A percentile compares a stretch with the other conserved stretches of the same genome.
Evolutionary conservation across 2,797 vertebrate genomes (phyloP).

Genomic region (Scyliorhinus canicula): DNA sequence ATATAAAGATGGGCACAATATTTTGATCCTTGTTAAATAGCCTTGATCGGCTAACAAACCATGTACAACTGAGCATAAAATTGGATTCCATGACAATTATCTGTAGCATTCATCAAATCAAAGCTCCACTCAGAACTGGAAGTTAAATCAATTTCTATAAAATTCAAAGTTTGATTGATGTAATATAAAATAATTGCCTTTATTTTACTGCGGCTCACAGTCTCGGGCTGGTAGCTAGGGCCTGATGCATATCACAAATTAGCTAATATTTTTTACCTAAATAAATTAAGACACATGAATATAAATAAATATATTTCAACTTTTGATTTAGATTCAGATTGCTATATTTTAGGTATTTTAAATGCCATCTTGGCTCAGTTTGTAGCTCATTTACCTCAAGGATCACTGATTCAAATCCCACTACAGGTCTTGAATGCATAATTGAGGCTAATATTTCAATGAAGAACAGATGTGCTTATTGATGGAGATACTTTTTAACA

Average conservation of each 20-base stretch:
- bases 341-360: not conserved
- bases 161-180: not conserved
- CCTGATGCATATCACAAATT: not conserved
- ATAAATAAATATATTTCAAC: not conserved
- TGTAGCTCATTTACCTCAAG: not conserved
- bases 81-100: not conserved
- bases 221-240: not conserved
- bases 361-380: not conserved
- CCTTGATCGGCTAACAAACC: not conserved
- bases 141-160: conserved; percentile 19
- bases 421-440: not conserved
- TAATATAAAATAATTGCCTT: not conserved
- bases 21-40: not conserved
- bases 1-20: not conserved
- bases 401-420: not conserved
- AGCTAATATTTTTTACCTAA: not conserved
- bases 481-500: not conserved
- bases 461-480: not conserved
- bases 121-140: not conserved
- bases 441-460: not conserved
- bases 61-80: not conserved
- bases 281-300: not conserved
- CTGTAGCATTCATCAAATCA: not conserved
- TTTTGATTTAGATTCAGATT: not conserved
- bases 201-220: not conserved